Percentiles rank a stretch among this genome's conserved stretches.
Conservation (phyloP, 2,113 vertebrate species). For the Ciconia maguari region DNA sequence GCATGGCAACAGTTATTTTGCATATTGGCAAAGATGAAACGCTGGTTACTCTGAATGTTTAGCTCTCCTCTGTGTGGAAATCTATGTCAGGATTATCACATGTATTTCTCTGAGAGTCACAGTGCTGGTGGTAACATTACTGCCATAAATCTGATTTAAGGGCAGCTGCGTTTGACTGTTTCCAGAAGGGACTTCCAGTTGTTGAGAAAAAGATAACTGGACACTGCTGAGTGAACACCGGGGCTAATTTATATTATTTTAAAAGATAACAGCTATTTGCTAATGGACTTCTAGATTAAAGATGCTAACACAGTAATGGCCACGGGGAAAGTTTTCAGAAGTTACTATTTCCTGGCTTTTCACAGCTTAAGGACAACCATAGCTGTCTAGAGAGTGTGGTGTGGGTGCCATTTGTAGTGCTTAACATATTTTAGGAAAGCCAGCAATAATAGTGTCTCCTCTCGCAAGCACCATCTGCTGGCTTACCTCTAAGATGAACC, state of each 20-base stretch:
- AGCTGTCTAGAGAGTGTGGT: too few species aligned
- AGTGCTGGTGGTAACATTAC: neutral
- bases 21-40: neutral
- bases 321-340: neutral
- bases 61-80: neutral
- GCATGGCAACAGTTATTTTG: neutral
- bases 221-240: neutral
- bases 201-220: neutral
- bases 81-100: neutral
- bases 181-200: neutral
- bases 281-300: neutral
- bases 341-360: neutral
- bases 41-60: neutral
- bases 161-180: neutral
- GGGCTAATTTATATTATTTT: neutral
- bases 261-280: neutral
- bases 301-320: neutral
- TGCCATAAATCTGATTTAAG: neutral
- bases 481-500: neutral
- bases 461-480: neutral
- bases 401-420: neutral
- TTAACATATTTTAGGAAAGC: neutral
- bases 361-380: neutral
- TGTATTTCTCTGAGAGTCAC: neutral
- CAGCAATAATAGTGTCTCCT: neutral